Conservation (phyloP, 2,113 vertebrate species). For the Mesitornis unicolor region DNA sequence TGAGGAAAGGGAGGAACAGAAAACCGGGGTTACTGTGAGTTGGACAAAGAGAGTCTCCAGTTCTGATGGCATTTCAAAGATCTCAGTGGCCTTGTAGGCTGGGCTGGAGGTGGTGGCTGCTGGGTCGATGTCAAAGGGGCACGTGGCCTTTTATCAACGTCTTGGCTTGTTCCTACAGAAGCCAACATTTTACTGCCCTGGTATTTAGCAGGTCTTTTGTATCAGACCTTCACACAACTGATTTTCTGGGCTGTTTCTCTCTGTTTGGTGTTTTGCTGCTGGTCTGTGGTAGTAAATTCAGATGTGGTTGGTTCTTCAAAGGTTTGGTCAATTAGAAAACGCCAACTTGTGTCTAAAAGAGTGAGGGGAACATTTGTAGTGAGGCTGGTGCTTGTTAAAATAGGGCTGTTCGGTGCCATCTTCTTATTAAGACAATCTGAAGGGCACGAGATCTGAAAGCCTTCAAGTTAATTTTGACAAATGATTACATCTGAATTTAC, state of each 20-base stretch:
- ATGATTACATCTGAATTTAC: accelerated
- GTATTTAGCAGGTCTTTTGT: not conserved
- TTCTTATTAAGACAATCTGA: not conserved
- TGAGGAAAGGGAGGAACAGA: not conserved
- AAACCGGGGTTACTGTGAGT: not conserved
- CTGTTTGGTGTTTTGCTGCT: not conserved
- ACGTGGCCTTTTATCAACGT: not conserved
- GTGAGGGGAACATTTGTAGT: not conserved
- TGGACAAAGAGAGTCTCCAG: not conserved
- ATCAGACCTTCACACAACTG: not conserved
- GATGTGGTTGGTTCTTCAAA: not conserved
- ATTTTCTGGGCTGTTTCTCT: not conserved
- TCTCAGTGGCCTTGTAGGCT: not conserved
- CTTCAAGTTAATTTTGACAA: not conserved
- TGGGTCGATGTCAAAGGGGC: conserved; percentile 29
- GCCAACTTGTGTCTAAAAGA: accelerated
- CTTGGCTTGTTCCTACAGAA: not conserved
- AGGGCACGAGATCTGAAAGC: not conserved
- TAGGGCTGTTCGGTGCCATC: not conserved
- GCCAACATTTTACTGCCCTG: not conserved
- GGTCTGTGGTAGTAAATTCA: not conserved
- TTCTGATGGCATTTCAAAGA: not conserved
- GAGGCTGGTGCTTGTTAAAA: not conserved
- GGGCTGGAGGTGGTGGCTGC: conserved; percentile 21
- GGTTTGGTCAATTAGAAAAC: not conserved